These are phyloP conservation scores for Gavia stellata DNA, from an alignment of 2,113 vertebrate species.

Conservation along the genomic window DNA sequence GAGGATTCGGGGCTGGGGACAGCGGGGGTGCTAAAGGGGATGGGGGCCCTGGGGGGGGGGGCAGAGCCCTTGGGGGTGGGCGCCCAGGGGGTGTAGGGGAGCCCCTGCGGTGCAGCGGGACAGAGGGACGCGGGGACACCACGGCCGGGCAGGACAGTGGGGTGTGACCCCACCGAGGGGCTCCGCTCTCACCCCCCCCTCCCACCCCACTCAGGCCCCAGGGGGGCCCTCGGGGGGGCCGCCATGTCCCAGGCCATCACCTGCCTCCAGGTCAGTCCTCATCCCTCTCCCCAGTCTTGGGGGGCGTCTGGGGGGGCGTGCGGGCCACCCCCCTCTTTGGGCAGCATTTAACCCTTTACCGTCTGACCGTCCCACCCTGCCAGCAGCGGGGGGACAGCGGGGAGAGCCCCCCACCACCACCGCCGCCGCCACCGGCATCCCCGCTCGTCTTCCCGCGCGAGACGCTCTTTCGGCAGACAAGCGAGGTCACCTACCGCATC, in stretches of 20 bases:
- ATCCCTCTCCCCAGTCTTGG: accelerated
- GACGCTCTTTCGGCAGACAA: slow-evolving; percentile 77
- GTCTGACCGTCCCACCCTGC: neutral
- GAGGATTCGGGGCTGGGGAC: no score
- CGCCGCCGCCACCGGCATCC: neutral
- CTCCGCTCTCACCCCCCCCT: neutral
- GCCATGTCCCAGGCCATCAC: neutral
- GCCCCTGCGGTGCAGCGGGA: no score
- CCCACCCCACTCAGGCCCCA: neutral
- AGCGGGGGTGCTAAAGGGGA: accelerated
- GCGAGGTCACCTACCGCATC: slow-evolving; percentile 83
- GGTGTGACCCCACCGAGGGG: neutral
- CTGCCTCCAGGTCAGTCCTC: neutral
- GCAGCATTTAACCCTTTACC: neutral
- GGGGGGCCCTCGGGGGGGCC: neutral
- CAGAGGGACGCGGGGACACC: neutral
- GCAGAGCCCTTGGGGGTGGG: neutral
- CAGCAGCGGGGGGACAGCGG: neutral
- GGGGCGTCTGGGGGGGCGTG: neutral
- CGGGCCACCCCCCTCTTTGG: neutral
- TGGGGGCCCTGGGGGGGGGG: neutral
- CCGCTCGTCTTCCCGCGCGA: neutral
- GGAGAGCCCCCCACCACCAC: accelerated
- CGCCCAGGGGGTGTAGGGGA: no score
- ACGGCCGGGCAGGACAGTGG: accelerated